Conservation (phyloP, 2,113 vertebrate species). For the Tinamus guttatus region DNA sequence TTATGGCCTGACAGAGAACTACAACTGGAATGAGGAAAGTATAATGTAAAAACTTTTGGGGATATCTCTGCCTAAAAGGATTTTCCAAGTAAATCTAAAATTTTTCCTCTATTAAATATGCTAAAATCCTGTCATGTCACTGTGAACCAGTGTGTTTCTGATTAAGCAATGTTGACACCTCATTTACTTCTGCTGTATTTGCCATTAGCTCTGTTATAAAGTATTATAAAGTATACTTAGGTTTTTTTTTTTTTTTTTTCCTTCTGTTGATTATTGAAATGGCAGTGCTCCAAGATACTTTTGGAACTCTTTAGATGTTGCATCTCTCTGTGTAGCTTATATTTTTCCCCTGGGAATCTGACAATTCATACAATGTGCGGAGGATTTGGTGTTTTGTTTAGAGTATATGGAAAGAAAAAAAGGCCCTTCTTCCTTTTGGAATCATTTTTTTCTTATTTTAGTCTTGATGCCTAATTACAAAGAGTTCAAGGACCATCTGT, state of each 20-base stretch:
- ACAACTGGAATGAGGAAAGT: not conserved
- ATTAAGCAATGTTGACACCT: not conserved
- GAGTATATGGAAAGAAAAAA: not conserved
- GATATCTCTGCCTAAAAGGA: not conserved
- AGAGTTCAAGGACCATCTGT: constrained; percentile 28
- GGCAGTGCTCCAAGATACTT: not conserved
- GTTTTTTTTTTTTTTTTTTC: not conserved
- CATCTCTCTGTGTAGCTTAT: not conserved
- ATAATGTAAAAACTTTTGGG: not conserved
- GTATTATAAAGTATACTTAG: not conserved
- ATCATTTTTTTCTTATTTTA: not conserved
- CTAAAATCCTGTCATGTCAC: not conserved
- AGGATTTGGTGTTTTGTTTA: not conserved
- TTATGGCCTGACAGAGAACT: not conserved
- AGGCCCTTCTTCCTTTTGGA: not conserved
- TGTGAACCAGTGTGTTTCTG: not conserved
- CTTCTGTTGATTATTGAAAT: not conserved
- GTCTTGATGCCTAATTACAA: not conserved
- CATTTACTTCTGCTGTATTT: not conserved
- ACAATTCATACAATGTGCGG: not conserved
- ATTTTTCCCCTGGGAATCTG: not conserved
- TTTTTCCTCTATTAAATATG: not conserved
- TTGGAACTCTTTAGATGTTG: not conserved
- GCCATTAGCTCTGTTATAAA: not conserved
- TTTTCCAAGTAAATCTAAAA: not conserved